Percentiles rank a stretch among this genome's conserved stretches.
These are phyloP conservation scores for Malurus alboscapulatus DNA, from an alignment of 2,113 vertebrate genomes.

Conservation along the genomic window DNA sequence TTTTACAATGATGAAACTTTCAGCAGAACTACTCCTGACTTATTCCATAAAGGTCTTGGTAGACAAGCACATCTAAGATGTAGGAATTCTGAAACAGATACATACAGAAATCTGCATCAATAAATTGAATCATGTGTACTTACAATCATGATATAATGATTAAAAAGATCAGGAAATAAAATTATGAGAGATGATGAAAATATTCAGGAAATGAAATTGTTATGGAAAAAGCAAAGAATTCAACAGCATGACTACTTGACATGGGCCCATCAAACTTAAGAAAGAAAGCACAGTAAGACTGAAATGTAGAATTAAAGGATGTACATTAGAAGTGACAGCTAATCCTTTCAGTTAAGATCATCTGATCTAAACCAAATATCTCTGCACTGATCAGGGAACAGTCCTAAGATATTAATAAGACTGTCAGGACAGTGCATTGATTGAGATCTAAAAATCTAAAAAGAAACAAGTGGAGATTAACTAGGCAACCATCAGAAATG, in stretches of 20 bases:
- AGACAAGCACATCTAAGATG: neutral
- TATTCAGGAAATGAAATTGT: neutral
- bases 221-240: neutral
- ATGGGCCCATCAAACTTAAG: neutral
- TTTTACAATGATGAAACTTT: neutral
- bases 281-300: neutral
- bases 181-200: neutral
- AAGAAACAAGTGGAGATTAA: neutral
- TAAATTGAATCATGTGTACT: neutral
- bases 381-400: neutral
- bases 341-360: neutral
- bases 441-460: neutral
- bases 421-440: neutral
- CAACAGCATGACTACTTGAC: neutral
- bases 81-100: neutral
- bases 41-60: neutral
- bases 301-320: neutral
- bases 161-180: neutral
- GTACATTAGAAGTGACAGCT: neutral
- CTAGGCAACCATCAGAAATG: neutral
- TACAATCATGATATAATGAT: neutral
- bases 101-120: neutral
- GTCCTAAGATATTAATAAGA: neutral
- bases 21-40: neutral
- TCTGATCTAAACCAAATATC: neutral